Evolutionary conservation across 1,140 invertebrate species (phyloP), one percentile per base, ranked within the genome.

Genomic region (Drosophila orena): DNA sequence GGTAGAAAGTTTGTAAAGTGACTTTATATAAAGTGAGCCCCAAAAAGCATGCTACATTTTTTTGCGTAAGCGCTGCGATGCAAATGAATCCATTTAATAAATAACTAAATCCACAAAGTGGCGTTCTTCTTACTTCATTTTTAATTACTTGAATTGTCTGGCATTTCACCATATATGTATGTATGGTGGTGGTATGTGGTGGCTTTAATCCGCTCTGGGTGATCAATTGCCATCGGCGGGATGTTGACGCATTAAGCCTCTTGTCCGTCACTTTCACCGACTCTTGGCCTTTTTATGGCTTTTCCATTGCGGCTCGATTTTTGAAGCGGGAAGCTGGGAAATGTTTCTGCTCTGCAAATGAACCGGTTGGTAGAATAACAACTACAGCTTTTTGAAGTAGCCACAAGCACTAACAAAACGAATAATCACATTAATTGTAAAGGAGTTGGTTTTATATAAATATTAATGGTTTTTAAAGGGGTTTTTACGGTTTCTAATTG

Each of bases 181-280:
- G n/a, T n/a, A n/a, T n/a, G n/a, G n/a, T n/a, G n/a, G n/a, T n/a
- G n/a, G n/a, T n/a, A n/a, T 49, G 27, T 35, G 58, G 12, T 30
- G 24, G 37, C 42, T 14, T n/a, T 57, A 55, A 58, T 58, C 56
- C 20, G 14, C 27, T 24, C 17, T 12, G 46, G 38, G 35, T 65
- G 59, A 64, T 64, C 59, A 50, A 70, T 49, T 43, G 49, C 34
- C 17, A 42, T 42, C 15, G 40, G 40, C 50, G 34, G 27, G 7
- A 37, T 73, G 70, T 60, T 73, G 70, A 61, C 66, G 69, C 70
- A 65, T 57, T 57, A 75, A 65, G 56, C 59, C 35, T 14, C 47
- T 46, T 66, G 47, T 65, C 47, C 40, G 8, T 20, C 27, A 44
- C 17, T 11, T 0, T 5, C 22, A n/a, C 5, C 12, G 44, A 14